A percentile compares a stretch with the other conserved stretches of the same genome.
These are phyloP conservation scores for Semibalanus balanoides DNA, from an alignment of 1,140 invertebrate genomes.

Conservation along the genomic window DNA sequence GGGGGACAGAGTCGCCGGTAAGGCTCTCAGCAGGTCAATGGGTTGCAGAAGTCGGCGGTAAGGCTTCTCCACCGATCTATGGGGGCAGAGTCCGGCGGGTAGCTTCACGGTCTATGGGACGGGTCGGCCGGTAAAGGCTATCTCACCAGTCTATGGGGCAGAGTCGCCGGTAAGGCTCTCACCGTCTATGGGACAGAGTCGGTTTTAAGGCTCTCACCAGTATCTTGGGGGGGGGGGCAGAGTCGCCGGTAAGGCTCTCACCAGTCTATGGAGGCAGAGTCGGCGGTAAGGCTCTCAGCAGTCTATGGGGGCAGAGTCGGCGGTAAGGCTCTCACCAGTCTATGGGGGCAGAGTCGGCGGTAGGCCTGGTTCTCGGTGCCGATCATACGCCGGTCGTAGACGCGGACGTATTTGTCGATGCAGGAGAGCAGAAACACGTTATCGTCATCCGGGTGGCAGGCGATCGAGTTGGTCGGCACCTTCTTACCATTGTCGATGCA, in stretches of 20 bases:
- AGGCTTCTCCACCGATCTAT: too few relatives aligned
- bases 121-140: too few relatives aligned
- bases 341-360: neutral
- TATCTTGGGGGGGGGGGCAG: too few relatives aligned
- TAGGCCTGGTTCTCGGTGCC: neutral
- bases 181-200: too few relatives aligned
- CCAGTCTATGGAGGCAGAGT: neutral
- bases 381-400: slow-evolving; percentile 43
- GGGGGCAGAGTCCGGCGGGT: too few relatives aligned
- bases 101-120: too few relatives aligned
- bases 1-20: too few relatives aligned
- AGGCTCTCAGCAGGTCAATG: too few relatives aligned
- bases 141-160: too few relatives aligned
- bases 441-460: slow-evolving; percentile 59
- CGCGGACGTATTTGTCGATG: slow-evolving; percentile 36
- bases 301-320: neutral
- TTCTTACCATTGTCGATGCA: slow-evolving; percentile 44
- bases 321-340: neutral
- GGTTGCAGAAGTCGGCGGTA: too few relatives aligned
- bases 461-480: slow-evolving; percentile 69
- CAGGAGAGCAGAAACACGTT: slow-evolving; percentile 71
- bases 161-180: too few relatives aligned
- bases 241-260: neutral
- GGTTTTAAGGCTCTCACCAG: too few relatives aligned
- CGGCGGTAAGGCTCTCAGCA: neutral